Conservation (phyloP, 2,113 vertebrate species). For the Colinus virginianus region DNA sequence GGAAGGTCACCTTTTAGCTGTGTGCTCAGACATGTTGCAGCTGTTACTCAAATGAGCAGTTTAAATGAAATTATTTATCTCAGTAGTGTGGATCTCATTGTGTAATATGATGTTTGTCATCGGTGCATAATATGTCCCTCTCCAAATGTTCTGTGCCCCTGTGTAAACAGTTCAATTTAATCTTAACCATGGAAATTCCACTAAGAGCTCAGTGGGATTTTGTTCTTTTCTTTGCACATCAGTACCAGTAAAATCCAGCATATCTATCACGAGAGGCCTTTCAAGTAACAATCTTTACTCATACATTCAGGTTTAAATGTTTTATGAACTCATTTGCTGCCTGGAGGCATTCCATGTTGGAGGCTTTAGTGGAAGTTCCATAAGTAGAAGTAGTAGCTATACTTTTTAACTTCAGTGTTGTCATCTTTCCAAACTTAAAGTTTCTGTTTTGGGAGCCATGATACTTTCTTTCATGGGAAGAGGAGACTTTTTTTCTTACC, state of each 20-base stretch:
- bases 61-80: neutral
- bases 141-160: neutral
- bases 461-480: accelerated
- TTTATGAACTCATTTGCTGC: neutral
- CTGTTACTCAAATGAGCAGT: neutral
- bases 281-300: neutral
- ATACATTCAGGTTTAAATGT: neutral
- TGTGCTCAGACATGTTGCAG: neutral
- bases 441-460: neutral
- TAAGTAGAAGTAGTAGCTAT: neutral
- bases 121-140: neutral
- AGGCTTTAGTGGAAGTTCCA: neutral
- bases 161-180: neutral
- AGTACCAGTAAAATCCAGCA: neutral
- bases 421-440: neutral
- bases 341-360: neutral
- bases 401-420: neutral
- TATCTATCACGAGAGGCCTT: neutral
- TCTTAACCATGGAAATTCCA: neutral
- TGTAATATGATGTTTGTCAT: neutral
- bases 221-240: neutral
- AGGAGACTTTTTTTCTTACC: no score
- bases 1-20: neutral
- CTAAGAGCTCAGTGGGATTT: neutral
- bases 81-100: neutral